phyloP scores from a whole-genome alignment of 2,113 vertebrate genomes.

The Egretta garzetta region DNA sequence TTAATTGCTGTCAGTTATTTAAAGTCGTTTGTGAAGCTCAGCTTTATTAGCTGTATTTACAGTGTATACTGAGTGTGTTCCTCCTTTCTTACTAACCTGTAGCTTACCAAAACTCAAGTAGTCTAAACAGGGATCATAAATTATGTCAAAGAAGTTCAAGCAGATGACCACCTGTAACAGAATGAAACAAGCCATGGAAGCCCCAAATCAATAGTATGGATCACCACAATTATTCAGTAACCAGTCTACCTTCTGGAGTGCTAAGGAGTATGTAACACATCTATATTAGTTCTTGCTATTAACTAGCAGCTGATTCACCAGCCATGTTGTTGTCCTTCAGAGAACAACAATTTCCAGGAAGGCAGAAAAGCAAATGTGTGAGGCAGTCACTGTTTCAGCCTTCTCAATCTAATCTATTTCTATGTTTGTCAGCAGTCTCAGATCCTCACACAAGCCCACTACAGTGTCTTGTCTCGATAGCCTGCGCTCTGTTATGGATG shows the following conservation, averaged over 20 bases:
- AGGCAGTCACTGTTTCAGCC: neutral
- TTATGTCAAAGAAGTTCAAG: neutral
- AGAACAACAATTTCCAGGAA: neutral
- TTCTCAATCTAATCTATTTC: neutral
- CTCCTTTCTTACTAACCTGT: neutral
- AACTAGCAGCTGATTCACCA: neutral
- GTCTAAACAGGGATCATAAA: neutral
- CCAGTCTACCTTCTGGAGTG: neutral
- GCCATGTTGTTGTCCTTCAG: neutral
- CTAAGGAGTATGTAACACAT: neutral
- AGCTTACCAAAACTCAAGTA: neutral
- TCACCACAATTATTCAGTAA: neutral
- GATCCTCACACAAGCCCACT: neutral
- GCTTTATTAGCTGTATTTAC: neutral
- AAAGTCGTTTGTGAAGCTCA: neutral
- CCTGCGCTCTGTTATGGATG: neutral
- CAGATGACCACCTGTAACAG: neutral
- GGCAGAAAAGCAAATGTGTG: neutral
- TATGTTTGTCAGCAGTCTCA: neutral
- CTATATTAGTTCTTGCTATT: neutral
- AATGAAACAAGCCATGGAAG: neutral
- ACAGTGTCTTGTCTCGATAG: neutral
- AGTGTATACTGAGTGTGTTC: neutral
- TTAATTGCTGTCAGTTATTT: neutral
- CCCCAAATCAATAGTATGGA: neutral